These are phyloP conservation scores for Tanypteryx hageni DNA, from an alignment of 2,888 invertebrate genomes.

Conservation along the genomic window DNA sequence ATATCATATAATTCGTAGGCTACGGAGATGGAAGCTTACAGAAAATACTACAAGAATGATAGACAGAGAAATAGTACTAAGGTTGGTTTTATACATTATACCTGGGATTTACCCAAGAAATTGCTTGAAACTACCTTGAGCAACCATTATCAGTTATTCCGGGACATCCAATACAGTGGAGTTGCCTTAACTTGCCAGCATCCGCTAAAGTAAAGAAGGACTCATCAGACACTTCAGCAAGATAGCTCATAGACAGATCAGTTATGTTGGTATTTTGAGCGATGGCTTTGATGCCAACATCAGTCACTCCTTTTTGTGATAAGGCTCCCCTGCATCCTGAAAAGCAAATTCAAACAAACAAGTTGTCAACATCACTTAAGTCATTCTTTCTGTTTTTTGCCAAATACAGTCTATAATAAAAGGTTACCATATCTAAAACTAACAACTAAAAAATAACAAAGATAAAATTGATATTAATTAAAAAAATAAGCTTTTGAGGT, in stretches of 20 bases:
- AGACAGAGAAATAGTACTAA: no score
- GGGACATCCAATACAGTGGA: slow-evolving; percentile 17
- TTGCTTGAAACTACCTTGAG: background rate
- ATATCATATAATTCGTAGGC: no score
- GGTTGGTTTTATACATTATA: background rate
- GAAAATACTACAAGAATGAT: no score
- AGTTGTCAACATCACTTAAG: no score
- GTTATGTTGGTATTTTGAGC: slow-evolving; percentile 33
- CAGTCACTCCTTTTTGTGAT: background rate
- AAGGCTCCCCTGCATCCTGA: background rate
- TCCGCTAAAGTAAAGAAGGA: slow-evolving; percentile 39
- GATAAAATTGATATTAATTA: no score
- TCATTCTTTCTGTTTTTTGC: no score
- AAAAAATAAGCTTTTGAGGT: no score
- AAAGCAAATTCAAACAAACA: background rate
- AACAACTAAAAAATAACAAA: no score
- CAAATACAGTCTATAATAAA: no score
- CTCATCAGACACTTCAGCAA: slow-evolving; percentile 23
- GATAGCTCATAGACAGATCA: slow-evolving; percentile 50
- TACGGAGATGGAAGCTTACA: no score
- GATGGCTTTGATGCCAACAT: slow-evolving; percentile 42
- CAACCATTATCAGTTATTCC: slow-evolving; percentile 39
- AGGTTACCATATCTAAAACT: no score
- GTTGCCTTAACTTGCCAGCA: slow-evolving; percentile 12
- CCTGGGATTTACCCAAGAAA: no score